phyloP scores from a whole-genome alignment of 2,888 invertebrate genomes.

The Panzeria rudis region DNA sequence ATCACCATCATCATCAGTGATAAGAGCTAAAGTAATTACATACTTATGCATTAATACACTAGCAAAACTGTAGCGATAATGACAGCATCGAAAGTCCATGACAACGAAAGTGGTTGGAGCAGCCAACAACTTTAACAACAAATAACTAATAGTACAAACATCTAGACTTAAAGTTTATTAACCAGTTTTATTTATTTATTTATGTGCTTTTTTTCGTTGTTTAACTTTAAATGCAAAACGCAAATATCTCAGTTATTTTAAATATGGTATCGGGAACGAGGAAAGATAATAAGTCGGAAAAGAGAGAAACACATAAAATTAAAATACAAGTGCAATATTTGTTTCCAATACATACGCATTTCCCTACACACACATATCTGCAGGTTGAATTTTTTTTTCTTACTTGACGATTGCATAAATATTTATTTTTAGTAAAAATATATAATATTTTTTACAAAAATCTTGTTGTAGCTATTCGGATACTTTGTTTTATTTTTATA shows the following conservation, averaged over 20 bases:
- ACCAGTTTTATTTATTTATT: slow-evolving; percentile 27
- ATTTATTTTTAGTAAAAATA: slow-evolving; percentile 10
- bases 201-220: background rate
- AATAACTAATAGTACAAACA: background rate
- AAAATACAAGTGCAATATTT: slow-evolving; percentile 12
- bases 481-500: background rate
- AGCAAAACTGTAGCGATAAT: background rate
- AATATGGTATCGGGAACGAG: slow-evolving; percentile 9
- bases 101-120: slow-evolving; percentile 58
- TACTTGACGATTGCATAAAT: slow-evolving; percentile 47
- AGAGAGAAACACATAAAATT: background rate
- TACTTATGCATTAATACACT: background rate
- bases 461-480: background rate
- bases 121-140: slow-evolving; percentile 36
- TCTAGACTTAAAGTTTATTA: background rate
- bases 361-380: background rate
- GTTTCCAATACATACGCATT: background rate
- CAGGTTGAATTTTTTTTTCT: background rate
- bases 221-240: background rate
- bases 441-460: background rate
- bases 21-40: slow-evolving; percentile 7
- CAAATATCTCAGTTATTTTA: background rate
- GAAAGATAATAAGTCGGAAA: background rate
- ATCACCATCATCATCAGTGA: slow-evolving; percentile 1
- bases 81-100: slow-evolving; percentile 25